Evolutionary conservation across 1,140 invertebrate species (phyloP), one percentile per base, ranked within the genome.

Genomic region (Drosophila obscura): DNA sequence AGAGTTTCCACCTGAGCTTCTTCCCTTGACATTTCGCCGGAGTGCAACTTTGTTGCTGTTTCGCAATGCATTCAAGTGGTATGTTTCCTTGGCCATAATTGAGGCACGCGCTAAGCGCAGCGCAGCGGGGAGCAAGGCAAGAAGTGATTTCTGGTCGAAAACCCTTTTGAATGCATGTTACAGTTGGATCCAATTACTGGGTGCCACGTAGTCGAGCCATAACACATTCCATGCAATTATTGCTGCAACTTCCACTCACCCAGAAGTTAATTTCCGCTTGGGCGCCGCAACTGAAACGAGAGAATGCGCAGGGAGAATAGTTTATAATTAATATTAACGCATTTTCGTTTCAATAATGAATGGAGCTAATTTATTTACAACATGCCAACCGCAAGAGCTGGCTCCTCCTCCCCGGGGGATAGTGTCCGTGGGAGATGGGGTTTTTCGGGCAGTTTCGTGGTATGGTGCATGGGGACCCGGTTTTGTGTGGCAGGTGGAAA

Each of bases 1-100:
- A 57, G 68, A 41, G 64, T 57, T 52, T 75, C 45, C 61, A 28
- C 26, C 57, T 28, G 41, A 24, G 9, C 41, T 59, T 60, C 49
- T 63, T 87, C 83, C 83, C 83, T 88, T 88, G 83, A 83, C 83
- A 87, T 88, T 87, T 88, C 71, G 71, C 44, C 35, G 59, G 53
- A 53, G 4, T 39, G 56, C 59, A 76, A 75, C 62, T 51, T 51
- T 80, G 59, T 76, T 73, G 62, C 35, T 56, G 15, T 45, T 58
- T 19, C 39, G 63, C 72, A 52, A 56, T 77, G 68, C 66, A 85
- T 62, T 80, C 81, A 59, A 64, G 72, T 78, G 59, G 57, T 11
- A 77, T 76, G 65, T 58, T 82, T 75, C 52, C 53, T 66, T 56
- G 71, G 58, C 55, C 74, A 88, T 87, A 88, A 87, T 87, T 87